These are phyloP conservation scores for Megamerina dolium DNA, from an alignment of 2,888 invertebrate species.

Conservation along the genomic window DNA sequence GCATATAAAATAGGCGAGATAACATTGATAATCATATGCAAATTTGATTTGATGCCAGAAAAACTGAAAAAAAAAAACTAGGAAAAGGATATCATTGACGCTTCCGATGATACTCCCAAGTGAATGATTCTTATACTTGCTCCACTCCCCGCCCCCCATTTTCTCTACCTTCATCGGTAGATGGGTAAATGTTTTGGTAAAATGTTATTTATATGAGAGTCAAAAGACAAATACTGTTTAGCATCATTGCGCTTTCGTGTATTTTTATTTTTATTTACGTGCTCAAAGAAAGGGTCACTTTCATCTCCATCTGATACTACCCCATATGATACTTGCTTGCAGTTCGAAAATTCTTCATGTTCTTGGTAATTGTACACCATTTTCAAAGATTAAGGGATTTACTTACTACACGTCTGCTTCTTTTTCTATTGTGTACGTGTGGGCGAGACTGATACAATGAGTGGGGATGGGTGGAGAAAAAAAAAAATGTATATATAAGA, in stretches of 20 bases:
- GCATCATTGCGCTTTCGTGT: constrained; percentile 3
- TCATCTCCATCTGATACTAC: constrained; percentile 22
- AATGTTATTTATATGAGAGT: constrained; percentile 29
- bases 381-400: constrained; percentile 47
- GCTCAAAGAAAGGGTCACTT: constrained; percentile 37
- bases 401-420: constrained; percentile 19
- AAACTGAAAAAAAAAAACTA: background rate
- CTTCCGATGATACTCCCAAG: too few species aligned
- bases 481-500: background rate
- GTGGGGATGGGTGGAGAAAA: background rate
- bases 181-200: constrained; percentile 45
- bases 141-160: background rate
- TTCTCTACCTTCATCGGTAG: too few species aligned
- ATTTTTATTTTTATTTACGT: background rate
- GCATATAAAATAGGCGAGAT: constrained; percentile 11
- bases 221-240: constrained; percentile 15
- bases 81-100: constrained; percentile 15
- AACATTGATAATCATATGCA: constrained; percentile 40
- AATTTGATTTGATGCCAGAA: constrained; percentile 43
- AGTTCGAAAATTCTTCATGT: constrained; percentile 5
- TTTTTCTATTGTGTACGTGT: constrained; percentile 13
- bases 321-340: too few species aligned
- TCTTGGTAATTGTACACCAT: constrained; percentile 45
- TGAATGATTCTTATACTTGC: too few species aligned
- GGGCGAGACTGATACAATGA: background rate